Conservation (phyloP, 1,140 invertebrate species). For the Choristoneura fumiferana region DNA sequence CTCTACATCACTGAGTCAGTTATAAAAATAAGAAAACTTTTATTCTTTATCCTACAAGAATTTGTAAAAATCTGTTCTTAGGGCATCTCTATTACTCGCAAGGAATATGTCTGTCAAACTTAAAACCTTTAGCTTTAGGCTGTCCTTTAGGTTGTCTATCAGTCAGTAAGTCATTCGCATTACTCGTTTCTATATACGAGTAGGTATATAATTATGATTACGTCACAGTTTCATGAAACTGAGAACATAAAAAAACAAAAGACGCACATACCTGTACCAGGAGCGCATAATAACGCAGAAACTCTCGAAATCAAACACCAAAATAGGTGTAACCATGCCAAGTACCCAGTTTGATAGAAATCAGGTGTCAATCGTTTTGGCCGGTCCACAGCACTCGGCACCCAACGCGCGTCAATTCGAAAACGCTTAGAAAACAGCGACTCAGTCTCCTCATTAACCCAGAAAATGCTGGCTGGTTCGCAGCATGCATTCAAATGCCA, state of each 20-base stretch:
- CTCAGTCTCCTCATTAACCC: slow-evolving; percentile 69
- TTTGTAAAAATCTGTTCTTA: too few relatives aligned
- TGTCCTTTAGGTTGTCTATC: too few relatives aligned
- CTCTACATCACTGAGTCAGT: too few relatives aligned
- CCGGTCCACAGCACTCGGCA: slow-evolving; percentile 7
- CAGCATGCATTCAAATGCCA: slow-evolving; percentile 21
- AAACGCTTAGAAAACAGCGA: slow-evolving; percentile 69
- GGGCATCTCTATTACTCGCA: too few relatives aligned
- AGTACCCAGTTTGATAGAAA: not conserved
- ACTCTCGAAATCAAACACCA: slow-evolving; percentile 27
- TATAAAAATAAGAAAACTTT: too few relatives aligned
- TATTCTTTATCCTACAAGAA: too few relatives aligned
- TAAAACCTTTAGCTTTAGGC: too few relatives aligned
- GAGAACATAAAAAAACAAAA: not conserved
- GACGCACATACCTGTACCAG: not conserved
- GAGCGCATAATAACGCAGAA: slow-evolving; percentile 45
- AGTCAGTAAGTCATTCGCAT: too few relatives aligned
- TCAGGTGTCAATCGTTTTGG: slow-evolving; percentile 7
- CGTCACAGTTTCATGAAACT: too few relatives aligned
- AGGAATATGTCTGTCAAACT: too few relatives aligned
- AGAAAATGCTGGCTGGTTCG: slow-evolving; percentile 59
- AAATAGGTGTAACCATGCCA: not conserved
- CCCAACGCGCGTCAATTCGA: slow-evolving; percentile 43
- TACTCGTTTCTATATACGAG: too few relatives aligned
- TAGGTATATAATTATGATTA: too few relatives aligned